Conservation (phyloP, 2,888 invertebrate species). For the Dryomyza anilis region DNA sequence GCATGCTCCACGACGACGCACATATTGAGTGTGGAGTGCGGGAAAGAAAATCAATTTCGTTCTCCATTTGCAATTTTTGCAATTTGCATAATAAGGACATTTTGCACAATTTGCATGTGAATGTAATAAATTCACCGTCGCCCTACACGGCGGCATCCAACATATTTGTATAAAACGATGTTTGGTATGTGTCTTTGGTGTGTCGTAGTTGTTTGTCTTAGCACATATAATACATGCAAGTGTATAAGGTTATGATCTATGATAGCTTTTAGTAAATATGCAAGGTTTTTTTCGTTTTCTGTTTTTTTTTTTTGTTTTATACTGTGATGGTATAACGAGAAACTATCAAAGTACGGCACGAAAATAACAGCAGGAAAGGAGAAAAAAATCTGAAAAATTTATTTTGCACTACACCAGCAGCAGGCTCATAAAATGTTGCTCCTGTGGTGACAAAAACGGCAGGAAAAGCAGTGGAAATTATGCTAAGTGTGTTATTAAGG, state of each 20-base stretch:
- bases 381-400: not conserved
- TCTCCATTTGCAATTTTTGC: slow-evolving; percentile 61
- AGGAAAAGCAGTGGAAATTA: too few species aligned
- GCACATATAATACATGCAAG: too few species aligned
- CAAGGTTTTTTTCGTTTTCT: slow-evolving; percentile 2
- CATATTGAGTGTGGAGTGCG: too few species aligned
- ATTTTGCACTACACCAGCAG: slow-evolving; percentile 5
- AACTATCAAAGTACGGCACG: not conserved
- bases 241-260: slow-evolving; percentile 21
- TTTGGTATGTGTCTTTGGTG: slow-evolving; percentile 22
- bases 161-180: slow-evolving; percentile 7
- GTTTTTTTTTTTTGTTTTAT: not conserved
- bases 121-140: slow-evolving; percentile 58
- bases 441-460: slow-evolving; percentile 13
- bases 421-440: not conserved
- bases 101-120: slow-evolving; percentile 61
- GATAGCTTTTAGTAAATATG: slow-evolving; percentile 22
- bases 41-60: slow-evolving; percentile 59
- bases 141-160: slow-evolving; percentile 29
- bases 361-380: not conserved
- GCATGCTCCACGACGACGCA: too few species aligned
- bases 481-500: too few species aligned
- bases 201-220: too few species aligned
- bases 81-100: slow-evolving; percentile 62
- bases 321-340: not conserved